These are phyloP conservation scores for Ornithoptera alexandrae DNA, from an alignment of 2,888 invertebrate genomes.

Conservation along the genomic window DNA sequence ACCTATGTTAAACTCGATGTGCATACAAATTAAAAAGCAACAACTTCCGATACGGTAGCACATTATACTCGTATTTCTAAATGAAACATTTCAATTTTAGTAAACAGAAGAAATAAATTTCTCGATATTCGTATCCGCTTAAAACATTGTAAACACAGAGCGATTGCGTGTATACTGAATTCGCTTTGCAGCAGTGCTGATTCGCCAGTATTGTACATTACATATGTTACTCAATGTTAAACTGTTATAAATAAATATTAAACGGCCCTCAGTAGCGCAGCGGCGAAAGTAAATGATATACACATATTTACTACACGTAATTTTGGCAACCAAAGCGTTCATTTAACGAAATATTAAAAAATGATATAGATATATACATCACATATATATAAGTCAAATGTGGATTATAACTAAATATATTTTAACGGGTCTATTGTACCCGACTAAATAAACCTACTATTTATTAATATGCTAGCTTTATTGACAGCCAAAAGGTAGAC, in stretches of 20 bases:
- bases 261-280: constrained; percentile 13
- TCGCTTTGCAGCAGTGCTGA: constrained; percentile 23
- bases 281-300: constrained; percentile 2
- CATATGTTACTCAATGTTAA: constrained; percentile 23
- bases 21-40: too few species aligned
- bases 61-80: too few species aligned
- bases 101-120: constrained; percentile 7
- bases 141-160: constrained; percentile 11
- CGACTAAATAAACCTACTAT: too few species aligned
- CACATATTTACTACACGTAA: neutral
- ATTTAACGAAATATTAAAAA: neutral
- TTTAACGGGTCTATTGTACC: neutral
- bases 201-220: constrained; percentile 20
- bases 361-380: neutral
- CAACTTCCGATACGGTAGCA: too few species aligned
- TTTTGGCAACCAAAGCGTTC: neutral
- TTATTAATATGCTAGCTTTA: too few species aligned
- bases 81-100: neutral
- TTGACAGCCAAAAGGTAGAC: too few species aligned
- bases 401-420: neutral
- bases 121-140: constrained; percentile 12
- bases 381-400: neutral
- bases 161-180: constrained; percentile 12
- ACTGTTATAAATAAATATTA: constrained; percentile 20
- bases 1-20: too few species aligned